Percentiles rank a stretch among this genome's conserved stretches.
These are phyloP conservation scores for Anguilla anguilla DNA, from an alignment of 2,797 vertebrate species.

Conservation along the genomic window DNA sequence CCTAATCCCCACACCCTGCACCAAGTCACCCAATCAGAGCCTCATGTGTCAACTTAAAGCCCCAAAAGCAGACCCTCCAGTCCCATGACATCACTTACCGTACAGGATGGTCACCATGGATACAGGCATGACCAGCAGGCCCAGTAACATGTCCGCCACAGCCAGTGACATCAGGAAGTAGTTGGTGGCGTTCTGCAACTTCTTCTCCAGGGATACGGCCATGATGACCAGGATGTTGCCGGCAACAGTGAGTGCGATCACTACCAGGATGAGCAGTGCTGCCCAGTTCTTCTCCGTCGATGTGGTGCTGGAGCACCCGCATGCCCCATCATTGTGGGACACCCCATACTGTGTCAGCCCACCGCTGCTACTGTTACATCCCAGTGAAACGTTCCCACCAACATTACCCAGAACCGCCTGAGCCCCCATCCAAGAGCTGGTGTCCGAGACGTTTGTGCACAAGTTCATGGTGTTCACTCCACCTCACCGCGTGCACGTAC, in stretches of 20 bases:
- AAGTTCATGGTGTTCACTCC: conserved; percentile 50
- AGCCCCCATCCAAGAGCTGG: conserved; percentile 39
- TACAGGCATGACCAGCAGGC: conserved; percentile 94
- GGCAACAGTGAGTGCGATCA: conserved; percentile 87
- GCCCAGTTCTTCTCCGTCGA: conserved; percentile 87
- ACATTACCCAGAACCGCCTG: background rate
- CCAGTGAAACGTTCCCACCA: conserved; percentile 16
- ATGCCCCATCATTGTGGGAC: conserved; percentile 53
- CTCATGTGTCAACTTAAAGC: background rate
- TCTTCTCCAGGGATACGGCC: conserved; percentile 95
- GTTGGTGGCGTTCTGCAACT: conserved; percentile 96
- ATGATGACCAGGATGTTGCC: conserved; percentile 97
- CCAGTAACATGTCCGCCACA: conserved; percentile 93
- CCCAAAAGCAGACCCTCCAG: background rate
- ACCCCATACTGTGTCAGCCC: conserved; percentile 41
- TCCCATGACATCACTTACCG: conserved; percentile 74
- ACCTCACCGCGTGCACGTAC: background rate
- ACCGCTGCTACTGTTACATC: conserved; percentile 33
- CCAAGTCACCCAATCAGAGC: background rate
- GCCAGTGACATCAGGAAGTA: conserved; percentile 98
- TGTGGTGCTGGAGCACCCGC: conserved; percentile 51
- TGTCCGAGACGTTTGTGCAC: conserved; percentile 51
- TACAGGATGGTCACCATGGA: conserved; percentile 95
- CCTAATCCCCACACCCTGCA: background rate
- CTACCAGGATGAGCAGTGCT: conserved; percentile 82